Conservation (phyloP, 2,888 invertebrate genomes). For the Coleophora flavipennella region DNA sequence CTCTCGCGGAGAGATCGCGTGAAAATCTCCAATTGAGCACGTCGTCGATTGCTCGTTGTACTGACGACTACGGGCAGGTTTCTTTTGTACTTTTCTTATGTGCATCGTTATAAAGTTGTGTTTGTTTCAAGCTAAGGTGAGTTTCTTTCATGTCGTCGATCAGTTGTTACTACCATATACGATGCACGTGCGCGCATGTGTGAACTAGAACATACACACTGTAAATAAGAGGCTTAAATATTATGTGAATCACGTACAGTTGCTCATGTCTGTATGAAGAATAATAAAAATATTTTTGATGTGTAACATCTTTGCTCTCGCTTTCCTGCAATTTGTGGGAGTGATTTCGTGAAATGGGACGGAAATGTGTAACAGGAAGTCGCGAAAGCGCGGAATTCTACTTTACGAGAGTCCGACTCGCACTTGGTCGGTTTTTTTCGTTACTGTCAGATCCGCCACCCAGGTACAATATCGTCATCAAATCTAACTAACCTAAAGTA, state of each 20-base stretch:
- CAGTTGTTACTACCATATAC: slow-evolving; percentile 1
- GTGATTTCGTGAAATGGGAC: too few relatives aligned
- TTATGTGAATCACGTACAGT: slow-evolving; percentile 8
- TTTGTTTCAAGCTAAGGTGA: neutral
- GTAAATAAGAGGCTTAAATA: slow-evolving; percentile 7
- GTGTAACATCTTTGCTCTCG: too few relatives aligned
- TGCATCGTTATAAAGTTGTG: too few relatives aligned
- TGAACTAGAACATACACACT: slow-evolving; percentile 3
- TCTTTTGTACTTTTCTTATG: neutral
- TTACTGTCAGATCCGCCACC: too few relatives aligned
- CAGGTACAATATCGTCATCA: too few relatives aligned
- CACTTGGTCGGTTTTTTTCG: too few relatives aligned
- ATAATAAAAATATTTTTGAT: slow-evolving; percentile 4
- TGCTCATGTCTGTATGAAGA: neutral
- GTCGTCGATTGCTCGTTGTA: slow-evolving; percentile 32
- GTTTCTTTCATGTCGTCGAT: too few relatives aligned
- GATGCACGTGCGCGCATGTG: slow-evolving; percentile 5
- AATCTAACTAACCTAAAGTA: too few relatives aligned
- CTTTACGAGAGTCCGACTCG: too few relatives aligned
- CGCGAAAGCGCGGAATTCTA: too few relatives aligned
- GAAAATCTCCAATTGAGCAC: slow-evolving; percentile 61
- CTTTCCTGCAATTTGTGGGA: too few relatives aligned
- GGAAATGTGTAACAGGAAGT: too few relatives aligned
- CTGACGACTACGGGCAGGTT: slow-evolving; percentile 8
- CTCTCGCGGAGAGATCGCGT: slow-evolving; percentile 68